phyloP scores from a whole-genome alignment of 1,140 invertebrate genomes.

The Polypedilum vanderplanki region DNA sequence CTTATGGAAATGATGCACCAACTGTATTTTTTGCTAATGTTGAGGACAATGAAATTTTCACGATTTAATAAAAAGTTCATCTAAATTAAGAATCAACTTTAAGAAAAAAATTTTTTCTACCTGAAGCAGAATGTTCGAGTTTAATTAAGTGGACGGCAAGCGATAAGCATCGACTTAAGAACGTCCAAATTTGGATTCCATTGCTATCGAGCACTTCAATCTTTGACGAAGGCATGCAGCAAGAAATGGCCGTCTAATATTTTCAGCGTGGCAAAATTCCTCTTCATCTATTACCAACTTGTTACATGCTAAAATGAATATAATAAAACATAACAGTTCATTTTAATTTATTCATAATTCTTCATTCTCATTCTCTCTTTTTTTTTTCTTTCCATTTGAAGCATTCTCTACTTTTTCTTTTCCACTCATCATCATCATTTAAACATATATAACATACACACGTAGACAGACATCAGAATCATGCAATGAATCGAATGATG shows the following conservation, averaged over 20 bases:
- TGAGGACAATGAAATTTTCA: conserved; percentile 1
- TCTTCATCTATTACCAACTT: neutral
- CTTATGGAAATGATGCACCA: conserved; percentile 11
- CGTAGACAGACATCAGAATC: neutral
- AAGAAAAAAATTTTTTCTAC: neutral
- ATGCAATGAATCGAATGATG: neutral
- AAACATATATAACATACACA: neutral
- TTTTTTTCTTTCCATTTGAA: neutral
- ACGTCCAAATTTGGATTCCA: neutral
- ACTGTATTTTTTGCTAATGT: neutral
- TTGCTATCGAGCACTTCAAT: neutral
- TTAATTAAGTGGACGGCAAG: too few relatives aligned
- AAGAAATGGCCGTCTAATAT: neutral
- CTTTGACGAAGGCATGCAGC: neutral
- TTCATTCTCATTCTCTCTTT: neutral
- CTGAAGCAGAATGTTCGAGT: neutral
- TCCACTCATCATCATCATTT: neutral
- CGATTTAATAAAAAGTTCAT: neutral
- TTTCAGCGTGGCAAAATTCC: neutral
- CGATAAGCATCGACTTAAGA: neutral
- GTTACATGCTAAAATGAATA: conserved; percentile 11
- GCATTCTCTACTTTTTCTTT: neutral
- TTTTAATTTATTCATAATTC: conserved; percentile 20
- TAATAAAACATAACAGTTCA: neutral
- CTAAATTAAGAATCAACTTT: neutral